Conservation (phyloP, 2,888 invertebrate genomes). For the Digitonthophagus gazella region DNA sequence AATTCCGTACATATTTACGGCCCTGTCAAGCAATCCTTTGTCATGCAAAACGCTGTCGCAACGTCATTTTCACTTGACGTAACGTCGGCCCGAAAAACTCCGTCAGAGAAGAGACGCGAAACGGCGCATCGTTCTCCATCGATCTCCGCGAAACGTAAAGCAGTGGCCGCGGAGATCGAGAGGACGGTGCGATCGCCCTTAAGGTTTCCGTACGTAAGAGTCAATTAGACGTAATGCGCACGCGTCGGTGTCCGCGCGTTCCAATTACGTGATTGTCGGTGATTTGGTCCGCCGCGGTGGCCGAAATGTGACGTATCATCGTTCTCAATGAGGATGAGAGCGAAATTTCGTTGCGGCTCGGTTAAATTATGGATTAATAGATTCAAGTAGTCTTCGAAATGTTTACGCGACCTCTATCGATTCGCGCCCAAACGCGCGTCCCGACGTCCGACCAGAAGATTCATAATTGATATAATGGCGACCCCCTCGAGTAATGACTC, state of each 20-base stretch:
- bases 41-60: constrained; percentile 54
- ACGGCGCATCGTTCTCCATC: constrained; percentile 33
- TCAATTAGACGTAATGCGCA: background rate
- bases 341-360: constrained; percentile 2
- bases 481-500: constrained; percentile 48
- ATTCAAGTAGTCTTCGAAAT: background rate
- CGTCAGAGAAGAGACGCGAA: constrained; percentile 45
- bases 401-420: background rate
- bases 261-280: constrained; percentile 31
- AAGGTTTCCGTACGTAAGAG: background rate
- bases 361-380: background rate
- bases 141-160: constrained; percentile 30
- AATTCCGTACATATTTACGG: constrained; percentile 55
- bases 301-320: constrained; percentile 45
- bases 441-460: constrained; percentile 30
- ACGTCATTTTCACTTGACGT: constrained; percentile 52
- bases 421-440: background rate
- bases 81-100: constrained; percentile 40
- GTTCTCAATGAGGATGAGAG: constrained; percentile 40
- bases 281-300: constrained; percentile 32
- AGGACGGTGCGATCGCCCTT: background rate
- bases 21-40: constrained; percentile 54
- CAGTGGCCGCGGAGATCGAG: constrained; percentile 29
- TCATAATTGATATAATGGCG: constrained; percentile 48
- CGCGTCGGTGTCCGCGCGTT: constrained; percentile 24